Base-by-base conservation (phyloP, 2,797 vertebrate species). In the Sylvia borin region DNA sequence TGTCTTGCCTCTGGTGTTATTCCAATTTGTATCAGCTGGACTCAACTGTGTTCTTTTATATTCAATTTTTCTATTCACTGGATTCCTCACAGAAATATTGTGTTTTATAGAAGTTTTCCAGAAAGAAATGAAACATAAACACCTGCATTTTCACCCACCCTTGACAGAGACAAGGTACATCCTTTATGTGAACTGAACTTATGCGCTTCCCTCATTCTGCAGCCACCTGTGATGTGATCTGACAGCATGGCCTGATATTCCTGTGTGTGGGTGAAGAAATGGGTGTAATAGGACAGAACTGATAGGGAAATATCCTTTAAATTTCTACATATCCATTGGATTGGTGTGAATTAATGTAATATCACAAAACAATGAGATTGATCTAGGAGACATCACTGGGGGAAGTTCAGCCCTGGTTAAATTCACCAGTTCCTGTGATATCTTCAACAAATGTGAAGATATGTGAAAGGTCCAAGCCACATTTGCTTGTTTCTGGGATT, bases 91-190 rank as follows among this genome's bases (percentile, higher is more conserved):
- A 74, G 47, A 65, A 83, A 80, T 34, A 7, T 16, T 34, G 11
- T 29, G 12, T 36, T 91, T 74, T 62, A 25, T 14, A 27, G 31
- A 77, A 17, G 8, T 32, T 92, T 78, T 65, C 10, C 61, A 48
- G 32, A 47, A 85, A 34, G 18, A 73, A 54, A 53, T 22, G 9
- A 47, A 36, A 26, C 51, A 25, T 25, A 34, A 42, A 31, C 13
- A 31, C 13, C 31, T 74, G 16, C 3, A 32, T 57, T 66, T 57
- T 31, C 31, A 66, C 21, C 61, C 32, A 34, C 4, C 43, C 21
- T 57, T 45, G 29, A 16, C 0, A 79, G 47, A 64, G 21, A 13
- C 20, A 5, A 14, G 9, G 19, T 5, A 2, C 8, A 13, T n/a
- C 3, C 29, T 47, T 54, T 50, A 19, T 5, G 13, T 47, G n/a